phyloP scores from a whole-genome alignment of 2,113 vertebrate species.

The Nothobranchius furzeri region DNA sequence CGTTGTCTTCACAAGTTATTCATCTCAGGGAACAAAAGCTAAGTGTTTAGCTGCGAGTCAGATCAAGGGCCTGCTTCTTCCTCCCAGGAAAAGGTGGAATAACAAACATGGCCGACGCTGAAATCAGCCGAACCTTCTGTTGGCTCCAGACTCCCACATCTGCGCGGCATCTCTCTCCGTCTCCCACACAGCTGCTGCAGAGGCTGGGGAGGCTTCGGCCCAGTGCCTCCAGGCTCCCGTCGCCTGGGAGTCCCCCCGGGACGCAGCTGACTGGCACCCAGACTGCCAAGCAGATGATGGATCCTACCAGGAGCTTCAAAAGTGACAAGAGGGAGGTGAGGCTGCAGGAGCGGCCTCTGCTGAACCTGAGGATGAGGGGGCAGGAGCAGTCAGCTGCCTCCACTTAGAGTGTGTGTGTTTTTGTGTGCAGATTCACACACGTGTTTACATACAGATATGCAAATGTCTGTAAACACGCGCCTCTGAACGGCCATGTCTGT shows the following conservation, averaged over 20 bases:
- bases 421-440: slow-evolving; percentile 2
- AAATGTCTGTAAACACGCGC: slow-evolving; percentile 14
- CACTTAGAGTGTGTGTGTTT: slow-evolving; percentile 6
- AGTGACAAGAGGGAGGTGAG: slow-evolving; percentile 66
- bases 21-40: slow-evolving; percentile 81
- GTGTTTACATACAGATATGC: slow-evolving; percentile 15
- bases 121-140: slow-evolving; percentile 81
- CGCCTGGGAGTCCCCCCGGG: slow-evolving; percentile 60
- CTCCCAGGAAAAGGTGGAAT: slow-evolving; percentile 81
- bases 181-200: slow-evolving; percentile 78
- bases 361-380: slow-evolving; percentile 75
- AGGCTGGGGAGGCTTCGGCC: slow-evolving; percentile 74
- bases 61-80: slow-evolving; percentile 82
- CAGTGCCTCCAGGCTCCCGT: slow-evolving; percentile 61
- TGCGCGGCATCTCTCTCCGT: slow-evolving; percentile 76
- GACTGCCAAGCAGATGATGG: slow-evolving; percentile 76
- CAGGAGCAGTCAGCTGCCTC: slow-evolving; percentile 66
- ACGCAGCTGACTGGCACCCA: slow-evolving; percentile 74
- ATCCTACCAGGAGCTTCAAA: slow-evolving; percentile 72
- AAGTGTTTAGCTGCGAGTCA: slow-evolving; percentile 79
- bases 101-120: slow-evolving; percentile 78
- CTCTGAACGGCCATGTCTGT: slow-evolving; percentile 39
- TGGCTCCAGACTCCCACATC: slow-evolving; percentile 79
- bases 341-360: slow-evolving; percentile 56
- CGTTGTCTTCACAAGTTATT: slow-evolving; percentile 65